Base-by-base conservation (phyloP, 1,140 invertebrate genomes). In the Anoplophora glabripennis region DNA sequence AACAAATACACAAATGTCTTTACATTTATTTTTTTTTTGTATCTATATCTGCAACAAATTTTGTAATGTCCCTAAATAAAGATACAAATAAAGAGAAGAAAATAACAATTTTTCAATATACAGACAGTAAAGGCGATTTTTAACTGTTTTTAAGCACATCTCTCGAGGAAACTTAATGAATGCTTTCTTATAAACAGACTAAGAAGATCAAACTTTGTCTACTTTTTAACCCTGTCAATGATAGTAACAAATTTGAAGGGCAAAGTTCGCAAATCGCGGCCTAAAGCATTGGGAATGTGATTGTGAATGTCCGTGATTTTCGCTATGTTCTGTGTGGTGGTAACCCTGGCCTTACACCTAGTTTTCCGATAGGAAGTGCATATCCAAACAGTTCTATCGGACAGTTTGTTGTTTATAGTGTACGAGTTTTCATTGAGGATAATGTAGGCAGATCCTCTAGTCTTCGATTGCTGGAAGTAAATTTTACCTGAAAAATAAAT, bases 261-360 rank as follows among this genome's bases (percentile, higher is more conserved):
- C 12, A 63, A 34, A 10, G 5, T 42, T 15, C 28, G 42, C 33
- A 63, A 44, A 57, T 57, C 49, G 12, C 44, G 15, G 15, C 49
- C 14, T 1, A 51, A 14, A 2, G 48, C 41, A 12, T 59, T 57
- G 14, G 41, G 40, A 1, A 42, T 17, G 47, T 67, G 65, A 51
- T 65, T 65, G 38, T 68, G 66, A 18, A 35, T 21, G 14, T 60
- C 28, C 17, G 46, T 59, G n/a, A 53, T 18, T 7, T 41, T 46
- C n/a, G 64, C 28, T 2, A 37, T 38, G 17, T 61, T 68, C 35
- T 41, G 57, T 15, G 14, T 53, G 5, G 60, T 63, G 12, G 45
- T 42, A 5, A 61, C 18, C 49, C 53, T 58, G 3, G 61, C 33
- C 37, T 52, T 63, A 34, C 61, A 63, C 35, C 48, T 61, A 8